Base-by-base conservation (phyloP, 2,797 vertebrate species). In the Hipposideros larvatus region DNA sequence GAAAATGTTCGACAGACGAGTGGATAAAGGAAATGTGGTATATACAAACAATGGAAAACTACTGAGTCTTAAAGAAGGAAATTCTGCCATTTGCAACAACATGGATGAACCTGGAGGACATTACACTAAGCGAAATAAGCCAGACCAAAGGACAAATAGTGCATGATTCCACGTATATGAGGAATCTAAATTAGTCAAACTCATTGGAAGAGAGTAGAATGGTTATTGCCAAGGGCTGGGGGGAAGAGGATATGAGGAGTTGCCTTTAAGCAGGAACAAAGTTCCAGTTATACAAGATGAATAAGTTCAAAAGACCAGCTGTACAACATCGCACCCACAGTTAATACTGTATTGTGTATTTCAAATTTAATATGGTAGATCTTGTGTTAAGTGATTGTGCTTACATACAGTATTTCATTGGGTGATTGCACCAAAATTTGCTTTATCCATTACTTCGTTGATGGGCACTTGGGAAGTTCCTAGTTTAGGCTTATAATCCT, bases 101-200 rank as follows among this genome's bases (percentile, higher is more conserved):
- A 7, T 2, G 31, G 15, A 59, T 4, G 63, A 70, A 34, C 15
- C 15, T 2, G 28, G 7, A 46, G 15, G 75, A 43, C 10, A 28
- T 5, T 15, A 5, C 0, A 31, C 65, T 70, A 43, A 34, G 28
- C 26, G 51, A 26, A 46, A 43, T 18, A 46, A 46, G 63, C 6
- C 63, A 46, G 63, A 1, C 37, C 6, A 37, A 59, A 37, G 37
- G 41, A 59, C 22, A 5, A 28, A 37, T 15, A 28, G 28, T 1
- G 14, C 4, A 0, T 26, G 21, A 41, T 4, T 59, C 31, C 61
- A 19, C 63, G 28, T 80, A 5, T 3, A 2, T 2, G 7, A 43
- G 51, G 28, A 34, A 70, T 26, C 14, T 24, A n/a, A 43, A 78
- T 70, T 31, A 89, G 26, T 21, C 73, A 11, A 21, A 53, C 22